A percentile compares a stretch with the other conserved stretches of the same genome.
Evolutionary conservation across 2,797 vertebrate genomes (phyloP).

Genomic region (Percopsis omiscomaycus): DNA sequence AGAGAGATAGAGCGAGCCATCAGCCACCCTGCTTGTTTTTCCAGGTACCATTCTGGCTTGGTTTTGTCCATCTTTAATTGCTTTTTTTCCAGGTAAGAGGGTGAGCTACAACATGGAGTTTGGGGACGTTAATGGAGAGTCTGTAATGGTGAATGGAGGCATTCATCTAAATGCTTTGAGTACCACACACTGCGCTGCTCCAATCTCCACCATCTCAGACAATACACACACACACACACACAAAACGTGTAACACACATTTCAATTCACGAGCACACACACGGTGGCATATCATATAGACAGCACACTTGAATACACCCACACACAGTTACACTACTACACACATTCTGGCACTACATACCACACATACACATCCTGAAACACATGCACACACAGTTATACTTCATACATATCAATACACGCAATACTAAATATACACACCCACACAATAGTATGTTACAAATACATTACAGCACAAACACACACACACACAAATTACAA

Average conservation of each 20-base stretch:
- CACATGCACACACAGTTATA: too few relatives aligned
- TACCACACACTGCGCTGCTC: conserved; percentile 66
- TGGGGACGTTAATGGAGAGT: conserved; percentile 70
- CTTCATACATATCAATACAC: too few relatives aligned
- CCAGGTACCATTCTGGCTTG: conserved; percentile 64
- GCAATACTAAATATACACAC: background rate
- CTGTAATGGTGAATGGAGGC: conserved; percentile 78
- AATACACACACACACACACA: conserved; percentile 25
- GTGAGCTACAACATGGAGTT: conserved; percentile 66
- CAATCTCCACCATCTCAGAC: conserved; percentile 69
- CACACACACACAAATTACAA: background rate
- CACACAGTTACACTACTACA: background rate
- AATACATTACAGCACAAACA: too few relatives aligned
- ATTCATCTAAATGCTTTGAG: conserved; percentile 77
- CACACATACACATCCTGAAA: too few relatives aligned
- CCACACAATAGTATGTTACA: background rate
- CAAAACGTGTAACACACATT: background rate
- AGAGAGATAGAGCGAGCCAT: conserved; percentile 31
- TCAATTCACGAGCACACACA: background rate
- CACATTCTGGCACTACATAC: background rate
- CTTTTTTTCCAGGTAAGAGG: conserved; percentile 64
- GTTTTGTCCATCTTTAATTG: conserved; percentile 79
- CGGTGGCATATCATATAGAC: background rate
- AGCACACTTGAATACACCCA: background rate
- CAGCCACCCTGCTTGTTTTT: conserved; percentile 37